Conservation (phyloP, 2,888 invertebrate genomes). For the Heteromurus nitidus region DNA sequence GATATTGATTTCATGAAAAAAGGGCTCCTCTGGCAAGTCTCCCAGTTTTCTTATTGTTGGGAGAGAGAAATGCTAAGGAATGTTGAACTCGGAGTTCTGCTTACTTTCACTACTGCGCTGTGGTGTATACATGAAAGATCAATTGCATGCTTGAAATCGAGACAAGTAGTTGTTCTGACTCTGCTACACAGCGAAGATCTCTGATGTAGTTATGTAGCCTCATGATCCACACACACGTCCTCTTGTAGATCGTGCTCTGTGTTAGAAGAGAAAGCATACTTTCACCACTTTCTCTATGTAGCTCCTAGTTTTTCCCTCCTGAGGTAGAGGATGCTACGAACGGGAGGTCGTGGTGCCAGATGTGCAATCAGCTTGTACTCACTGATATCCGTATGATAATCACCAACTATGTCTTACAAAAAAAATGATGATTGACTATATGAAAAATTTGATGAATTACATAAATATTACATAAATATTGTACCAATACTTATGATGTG, state of each 20-base stretch:
- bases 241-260: slow-evolving; percentile 15
- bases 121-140: slow-evolving; percentile 43
- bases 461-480: too few species aligned
- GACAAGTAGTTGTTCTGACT: neutral
- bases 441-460: too few species aligned
- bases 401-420: too few species aligned
- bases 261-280: neutral
- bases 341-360: neutral
- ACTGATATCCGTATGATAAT: too few species aligned
- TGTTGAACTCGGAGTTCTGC: neutral
- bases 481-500: too few species aligned
- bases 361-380: neutral
- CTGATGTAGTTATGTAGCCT: neutral
- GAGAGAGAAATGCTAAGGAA: slow-evolving; percentile 35
- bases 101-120: slow-evolving; percentile 24
- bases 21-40: slow-evolving; percentile 62
- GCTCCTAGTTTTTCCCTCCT: slow-evolving; percentile 9
- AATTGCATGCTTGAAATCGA: slow-evolving; percentile 31
- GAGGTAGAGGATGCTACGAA: slow-evolving; percentile 21
- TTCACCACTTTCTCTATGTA: slow-evolving; percentile 27
- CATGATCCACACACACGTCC: slow-evolving; percentile 29
- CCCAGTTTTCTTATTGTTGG: slow-evolving; percentile 59
- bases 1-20: slow-evolving; percentile 64
- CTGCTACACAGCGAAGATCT: neutral
- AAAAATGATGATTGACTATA: too few species aligned